These are phyloP conservation scores for Amphiprion percula DNA, from an alignment of 2,113 vertebrate genomes.

Conservation along the genomic window DNA sequence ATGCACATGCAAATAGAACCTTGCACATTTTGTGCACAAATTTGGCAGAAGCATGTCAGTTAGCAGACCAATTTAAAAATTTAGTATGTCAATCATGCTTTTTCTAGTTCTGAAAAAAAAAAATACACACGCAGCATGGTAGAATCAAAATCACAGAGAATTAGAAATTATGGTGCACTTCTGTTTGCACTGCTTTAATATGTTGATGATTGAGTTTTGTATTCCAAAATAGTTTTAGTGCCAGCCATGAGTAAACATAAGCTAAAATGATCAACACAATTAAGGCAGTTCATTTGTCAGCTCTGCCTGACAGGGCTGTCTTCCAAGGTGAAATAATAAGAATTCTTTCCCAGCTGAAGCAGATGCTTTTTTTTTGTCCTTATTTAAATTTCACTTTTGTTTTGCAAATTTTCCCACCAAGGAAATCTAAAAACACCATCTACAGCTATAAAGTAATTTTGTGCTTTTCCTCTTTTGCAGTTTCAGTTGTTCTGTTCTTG, in stretches of 20 bases:
- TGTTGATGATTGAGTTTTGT: slow-evolving; percentile 49
- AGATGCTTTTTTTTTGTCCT: slow-evolving; percentile 3
- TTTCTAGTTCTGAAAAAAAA: background rate
- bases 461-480: background rate
- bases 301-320: slow-evolving; percentile 31
- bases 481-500: background rate
- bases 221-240: slow-evolving; percentile 54
- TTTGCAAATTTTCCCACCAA: background rate
- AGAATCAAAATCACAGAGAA: slow-evolving; percentile 24
- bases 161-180: slow-evolving; percentile 31
- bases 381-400: background rate
- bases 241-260: slow-evolving; percentile 55
- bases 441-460: background rate
- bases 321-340: slow-evolving; percentile 45
- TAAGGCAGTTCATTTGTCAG: slow-evolving; percentile 66
- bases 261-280: slow-evolving; percentile 66
- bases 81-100: slow-evolving; percentile 1
- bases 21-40: background rate
- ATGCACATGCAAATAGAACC: background rate
- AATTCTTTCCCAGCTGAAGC: slow-evolving; percentile 31
- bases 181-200: slow-evolving; percentile 27
- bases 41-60: background rate
- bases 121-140: background rate
- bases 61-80: background rate
- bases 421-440: background rate